Conservation (phyloP, 2,888 invertebrate species). For the Hedychridium roseum region DNA sequence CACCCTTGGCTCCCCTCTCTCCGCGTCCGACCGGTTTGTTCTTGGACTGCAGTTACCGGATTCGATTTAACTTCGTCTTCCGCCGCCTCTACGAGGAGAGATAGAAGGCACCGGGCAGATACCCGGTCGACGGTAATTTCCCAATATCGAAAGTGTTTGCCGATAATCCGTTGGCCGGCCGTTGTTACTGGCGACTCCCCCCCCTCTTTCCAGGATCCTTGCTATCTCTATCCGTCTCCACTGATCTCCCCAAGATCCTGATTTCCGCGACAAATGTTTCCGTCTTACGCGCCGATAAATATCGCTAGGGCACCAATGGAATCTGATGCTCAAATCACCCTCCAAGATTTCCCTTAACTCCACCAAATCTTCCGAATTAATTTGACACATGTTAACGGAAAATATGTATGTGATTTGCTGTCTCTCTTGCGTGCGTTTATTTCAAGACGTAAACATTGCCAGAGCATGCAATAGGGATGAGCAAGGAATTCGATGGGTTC, state of each 20-base stretch:
- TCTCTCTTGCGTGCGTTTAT: not conserved
- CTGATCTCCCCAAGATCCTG: not conserved
- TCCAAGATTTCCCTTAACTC: no score
- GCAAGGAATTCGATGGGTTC: conserved; percentile 12
- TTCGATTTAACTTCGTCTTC: conserved; percentile 58
- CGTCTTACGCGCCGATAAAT: not conserved
- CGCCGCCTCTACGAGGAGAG: conserved; percentile 18
- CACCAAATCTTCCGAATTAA: no score
- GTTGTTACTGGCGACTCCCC: conserved; percentile 25
- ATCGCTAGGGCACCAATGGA: not conserved
- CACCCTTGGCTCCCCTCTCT: conserved; percentile 17
- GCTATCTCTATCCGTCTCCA: not conserved
- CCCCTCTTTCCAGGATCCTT: conserved; percentile 2
- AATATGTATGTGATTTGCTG: not conserved
- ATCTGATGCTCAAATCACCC: no score
- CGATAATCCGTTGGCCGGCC: conserved; percentile 39
- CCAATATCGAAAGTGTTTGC: conserved; percentile 52
- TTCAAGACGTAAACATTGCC: not conserved
- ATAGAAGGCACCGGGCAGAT: conserved; percentile 4
- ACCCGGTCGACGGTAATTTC: conserved; percentile 45
- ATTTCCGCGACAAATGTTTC: not conserved
- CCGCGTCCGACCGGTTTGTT: conserved; percentile 43
- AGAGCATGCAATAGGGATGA: not conserved
- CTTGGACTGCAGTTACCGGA: conserved; percentile 56
- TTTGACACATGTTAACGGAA: no score